Base-by-base conservation (phyloP, 1,140 invertebrate species). In the Drosophila cardini region DNA sequence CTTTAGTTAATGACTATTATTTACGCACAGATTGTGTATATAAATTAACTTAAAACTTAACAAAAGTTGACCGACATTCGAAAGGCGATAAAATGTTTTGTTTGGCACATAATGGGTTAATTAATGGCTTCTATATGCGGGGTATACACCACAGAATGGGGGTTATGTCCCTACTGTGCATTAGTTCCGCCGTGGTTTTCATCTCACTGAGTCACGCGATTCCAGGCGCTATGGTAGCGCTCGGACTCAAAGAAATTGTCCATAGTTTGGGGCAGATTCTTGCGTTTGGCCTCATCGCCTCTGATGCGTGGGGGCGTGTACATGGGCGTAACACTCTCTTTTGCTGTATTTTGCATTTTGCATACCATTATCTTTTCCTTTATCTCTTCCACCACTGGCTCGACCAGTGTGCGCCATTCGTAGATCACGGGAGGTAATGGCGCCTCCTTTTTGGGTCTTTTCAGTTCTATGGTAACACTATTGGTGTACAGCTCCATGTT, bases 361-460 rank as follows among this genome's bases (percentile, higher is more conserved):
- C 50, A 52, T 36, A 61, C 45, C 56, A 42, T 40, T n/a, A 42
- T 45, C 56, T 45, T 16, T 57, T 70, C 63, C 13, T 36, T 30
- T 10, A 43, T 21, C 13, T 42, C 56, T 36, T 65, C 40, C 5
- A 26, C 34, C 18, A 45, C 5, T 16, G 15, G 16, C 42, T 60
- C 63, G 43, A 85, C 73, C 60, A 77, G 69, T 11, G 90, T 91
- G 18, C 72, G 90, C 83, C 83, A 91, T 45, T 82, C 86, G 55
- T 89, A 91, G 58, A 80, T 36, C 6, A 34, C 69, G 4, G 76
- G 55, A 8, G 45, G 21, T 4, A 26, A 5, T 26, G 21, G 11
- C 38, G 63, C 52, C 43, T 34, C 43, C 21, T 52, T 13, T 38
- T 32, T 11, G 10, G 63, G 55, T 8, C 50, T 61, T 56, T 77